A percentile compares a stretch with the other conserved stretches of the same genome.
phyloP scores from a whole-genome alignment of 2,888 invertebrate genomes.

The Troglohyphantes excavatus region DNA sequence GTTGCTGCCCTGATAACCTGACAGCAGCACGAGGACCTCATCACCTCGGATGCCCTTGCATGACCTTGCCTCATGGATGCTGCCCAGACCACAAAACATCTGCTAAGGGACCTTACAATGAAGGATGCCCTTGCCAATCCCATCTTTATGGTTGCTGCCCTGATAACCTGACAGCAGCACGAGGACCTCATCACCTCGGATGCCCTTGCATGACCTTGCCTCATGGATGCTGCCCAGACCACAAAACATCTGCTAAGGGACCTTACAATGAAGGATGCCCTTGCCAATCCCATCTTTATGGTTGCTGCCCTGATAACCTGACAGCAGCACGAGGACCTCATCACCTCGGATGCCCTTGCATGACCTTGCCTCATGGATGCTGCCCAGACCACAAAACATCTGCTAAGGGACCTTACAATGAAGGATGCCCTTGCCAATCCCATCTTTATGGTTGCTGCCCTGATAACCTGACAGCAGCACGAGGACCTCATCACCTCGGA shows the following conservation, averaged over 20 bases:
- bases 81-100: conserved; percentile 92
- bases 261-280: conserved; percentile 80
- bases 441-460: conserved; percentile 93
- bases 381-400: conserved; percentile 82
- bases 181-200: conserved; percentile 88
- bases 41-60: conserved; percentile 84
- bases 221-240: conserved; percentile 83
- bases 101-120: conserved; percentile 87
- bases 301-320: conserved; percentile 88
- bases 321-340: conserved; percentile 85
- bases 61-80: conserved; percentile 89
- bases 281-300: conserved; percentile 79
- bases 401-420: conserved; percentile 86
- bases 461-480: conserved; percentile 90
- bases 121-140: conserved; percentile 85
- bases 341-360: conserved; percentile 80
- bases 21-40: conserved; percentile 80
- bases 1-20: conserved; percentile 83
- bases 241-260: conserved; percentile 81
- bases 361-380: conserved; percentile 84
- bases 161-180: conserved; percentile 90
- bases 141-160: conserved; percentile 93
- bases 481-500: conserved; percentile 88
- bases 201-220: conserved; percentile 82
- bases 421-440: conserved; percentile 85